Percentiles rank a stretch among this genome's conserved stretches.
These are phyloP conservation scores for Lapara coniferarum DNA, from an alignment of 2,888 invertebrate species.

Conservation along the genomic window DNA sequence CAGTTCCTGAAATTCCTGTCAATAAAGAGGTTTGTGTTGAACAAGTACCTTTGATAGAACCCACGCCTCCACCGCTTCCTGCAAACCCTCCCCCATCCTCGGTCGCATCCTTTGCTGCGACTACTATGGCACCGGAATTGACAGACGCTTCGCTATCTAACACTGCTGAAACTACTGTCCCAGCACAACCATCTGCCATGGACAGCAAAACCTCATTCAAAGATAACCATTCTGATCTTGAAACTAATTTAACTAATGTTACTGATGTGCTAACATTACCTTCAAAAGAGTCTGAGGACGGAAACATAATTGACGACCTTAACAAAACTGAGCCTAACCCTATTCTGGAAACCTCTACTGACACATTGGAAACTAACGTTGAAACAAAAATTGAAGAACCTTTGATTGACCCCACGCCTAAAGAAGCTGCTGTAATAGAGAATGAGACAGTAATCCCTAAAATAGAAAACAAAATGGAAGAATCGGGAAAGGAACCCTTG, in stretches of 20 bases:
- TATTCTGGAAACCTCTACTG: background rate
- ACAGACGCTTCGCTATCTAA: slow-evolving; percentile 74
- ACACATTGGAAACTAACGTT: slow-evolving; percentile 3
- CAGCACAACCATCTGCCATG: slow-evolving; percentile 55
- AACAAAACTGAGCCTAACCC: background rate
- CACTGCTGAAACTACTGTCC: slow-evolving; percentile 64
- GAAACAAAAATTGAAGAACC: slow-evolving; percentile 1
- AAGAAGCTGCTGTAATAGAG: background rate
- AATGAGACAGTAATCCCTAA: background rate
- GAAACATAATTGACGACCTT: background rate
- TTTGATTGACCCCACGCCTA: background rate
- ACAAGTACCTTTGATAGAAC: slow-evolving; percentile 85
- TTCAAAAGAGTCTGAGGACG: slow-evolving; percentile 11
- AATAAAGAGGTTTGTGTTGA: slow-evolving; percentile 83
- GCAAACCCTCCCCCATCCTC: slow-evolving; percentile 89
- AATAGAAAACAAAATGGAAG: background rate
- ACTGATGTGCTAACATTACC: slow-evolving; percentile 23
- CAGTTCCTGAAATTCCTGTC: slow-evolving; percentile 73
- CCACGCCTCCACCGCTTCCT: slow-evolving; percentile 88
- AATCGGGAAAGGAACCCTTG: background rate
- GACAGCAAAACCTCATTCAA: slow-evolving; percentile 51
- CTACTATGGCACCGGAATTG: slow-evolving; percentile 85
- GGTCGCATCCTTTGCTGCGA: slow-evolving; percentile 89
- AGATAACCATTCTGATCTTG: slow-evolving; percentile 44
- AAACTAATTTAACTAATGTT: slow-evolving; percentile 30